Evolutionary conservation across 2,113 vertebrate species (phyloP).

Genomic region (Microcebus ravelobensis): DNA sequence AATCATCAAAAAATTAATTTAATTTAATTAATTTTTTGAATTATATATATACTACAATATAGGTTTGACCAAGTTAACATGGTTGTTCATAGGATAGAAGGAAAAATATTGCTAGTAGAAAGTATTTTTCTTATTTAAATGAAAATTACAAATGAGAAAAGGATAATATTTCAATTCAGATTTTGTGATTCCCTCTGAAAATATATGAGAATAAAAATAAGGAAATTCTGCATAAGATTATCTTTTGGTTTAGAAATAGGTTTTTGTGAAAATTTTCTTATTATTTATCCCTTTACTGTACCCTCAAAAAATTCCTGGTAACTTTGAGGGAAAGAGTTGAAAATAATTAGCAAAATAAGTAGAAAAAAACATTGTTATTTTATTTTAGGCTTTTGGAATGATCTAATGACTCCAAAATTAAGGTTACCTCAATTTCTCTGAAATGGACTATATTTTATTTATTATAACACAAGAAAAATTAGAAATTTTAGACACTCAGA

Average conservation of each 20-base stretch:
- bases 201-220: neutral
- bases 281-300: neutral
- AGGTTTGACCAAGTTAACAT: neutral
- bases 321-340: neutral
- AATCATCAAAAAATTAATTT: no score
- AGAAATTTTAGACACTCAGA: neutral
- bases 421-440: neutral
- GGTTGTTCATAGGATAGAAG: neutral
- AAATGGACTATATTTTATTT: neutral
- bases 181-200: neutral
- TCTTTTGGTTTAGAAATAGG: neutral
- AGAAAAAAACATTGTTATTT: neutral
- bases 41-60: neutral
- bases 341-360: neutral
- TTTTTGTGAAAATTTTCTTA: neutral
- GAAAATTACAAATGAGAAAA: neutral
- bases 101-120: neutral
- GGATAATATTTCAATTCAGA: neutral
- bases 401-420: neutral
- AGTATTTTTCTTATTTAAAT: neutral
- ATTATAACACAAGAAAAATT: neutral
- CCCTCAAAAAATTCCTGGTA: neutral
- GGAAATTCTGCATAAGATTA: neutral
- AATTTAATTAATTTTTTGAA: neutral
- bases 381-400: neutral